Base-by-base conservation (phyloP, 2,797 vertebrate genomes). In the Ctenosaura bakeri region DNA sequence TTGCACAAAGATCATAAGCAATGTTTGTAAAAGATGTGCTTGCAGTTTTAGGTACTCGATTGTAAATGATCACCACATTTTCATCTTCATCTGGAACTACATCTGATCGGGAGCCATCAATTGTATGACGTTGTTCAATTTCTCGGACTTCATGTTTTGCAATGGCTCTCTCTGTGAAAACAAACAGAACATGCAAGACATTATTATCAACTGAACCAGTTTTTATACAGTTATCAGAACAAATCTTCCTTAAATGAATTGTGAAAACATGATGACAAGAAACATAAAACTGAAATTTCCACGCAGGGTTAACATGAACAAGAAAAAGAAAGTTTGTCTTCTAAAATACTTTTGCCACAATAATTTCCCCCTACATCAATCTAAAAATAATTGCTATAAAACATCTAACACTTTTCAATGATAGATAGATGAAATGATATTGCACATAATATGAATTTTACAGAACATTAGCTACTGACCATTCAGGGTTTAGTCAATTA, bases 11-110 rank as follows among this genome's bases (percentile, higher is more conserved):
- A 96, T 99, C 99, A 93, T 99, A 99, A 94, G 99, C 99, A 94
- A 99, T 99, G 95, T 99, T 99, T 96, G 98, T 99, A 97, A 99
- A 99, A 80, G 99, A 99, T 80, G 99, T 99, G 97, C 99, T 99
- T 94, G 99, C 99, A 50, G 99, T 99, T 97, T 99, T 99, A 94
- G 99, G 99, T 90, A 99, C 99, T 90, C 99, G 97, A 96, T 99
- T 99, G 96, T 99, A 99, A 97, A 99, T 98, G 95, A 99, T 98
- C 95, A 99, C 98, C 88, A 98, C 85, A 93, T 99, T 98, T 0
- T 99, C 98, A 16, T 97, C 96, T 81, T 98, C 97, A 59, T 97
- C 97, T 92, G 96, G 74, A 1, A 92, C 0, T 77, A 93, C 91
- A 54, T 98, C 98, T 94, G 97, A 97, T 90, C 98, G 97, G 76